Evolutionary conservation across 2,113 vertebrate species (phyloP), one percentile per base, ranked within the genome.

Genomic region (Poecilia latipinna): DNA sequence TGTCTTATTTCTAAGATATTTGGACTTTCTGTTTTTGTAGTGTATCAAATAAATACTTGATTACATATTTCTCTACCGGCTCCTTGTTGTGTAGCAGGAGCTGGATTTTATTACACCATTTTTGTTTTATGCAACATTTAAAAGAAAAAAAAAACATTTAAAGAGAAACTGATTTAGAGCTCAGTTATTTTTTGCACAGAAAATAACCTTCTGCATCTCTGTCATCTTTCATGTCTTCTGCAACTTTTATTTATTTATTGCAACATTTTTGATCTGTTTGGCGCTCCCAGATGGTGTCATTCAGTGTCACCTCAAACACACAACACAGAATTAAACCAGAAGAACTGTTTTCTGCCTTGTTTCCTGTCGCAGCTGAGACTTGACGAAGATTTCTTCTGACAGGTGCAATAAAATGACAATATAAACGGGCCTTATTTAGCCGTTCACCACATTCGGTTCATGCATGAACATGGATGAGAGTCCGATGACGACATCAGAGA

Each of bases 351-450:
- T 33, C 26, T 31, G 13, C 26, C 61, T 68, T 62, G 39, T 37
- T 48, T 65, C 67, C 39, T 3, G 69, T 57, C 57, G 70, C 67
- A 68, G 22, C 57, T 28, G 11, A 35, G 32, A 65, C 64, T 78
- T 80, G 85, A 87, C 77, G 77, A 63, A 78, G 82, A 90, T 88
- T 65, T 77, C 63, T 75, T 88, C n/a, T 87, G 88, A 90, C 86
- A 85, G 82, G 77, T 69, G 83, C 75, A 71, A 60, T 81, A 85
- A 85, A 78, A 77, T 77, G 72, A 77, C 84, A 79, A 82, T 88
- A 85, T 86, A 82, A 80, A 82, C 85, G 79, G 81, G 81, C 65
- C 37, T 78, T 78, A 81, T 65, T 83, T 75, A 69, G 77, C 61
- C 79, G 82, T 89, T 86, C 57, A 86, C 77, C 83, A 81, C 77